phyloP scores from a whole-genome alignment of 30 jellyfish, hydroid and myxozoan species.

The Phacellophora camtschatica region DNA sequence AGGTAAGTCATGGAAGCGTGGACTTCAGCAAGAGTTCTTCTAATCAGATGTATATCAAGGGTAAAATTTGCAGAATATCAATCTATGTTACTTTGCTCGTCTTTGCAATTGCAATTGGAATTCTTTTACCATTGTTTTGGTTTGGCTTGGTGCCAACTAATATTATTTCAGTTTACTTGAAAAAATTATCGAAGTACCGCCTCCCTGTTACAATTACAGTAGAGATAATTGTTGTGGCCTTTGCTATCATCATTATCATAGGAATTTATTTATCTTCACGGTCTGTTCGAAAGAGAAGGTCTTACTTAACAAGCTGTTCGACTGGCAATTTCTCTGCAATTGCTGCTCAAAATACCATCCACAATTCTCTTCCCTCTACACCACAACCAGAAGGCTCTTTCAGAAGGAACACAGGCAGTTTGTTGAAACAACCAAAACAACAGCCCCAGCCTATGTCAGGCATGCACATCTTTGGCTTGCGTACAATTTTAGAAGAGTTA shows the following conservation, averaged over 20 bases:
- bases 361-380: not conserved
- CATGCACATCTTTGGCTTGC: conserved; percentile 22
- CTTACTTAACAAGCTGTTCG: conserved; percentile 36
- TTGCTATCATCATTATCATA: not conserved
- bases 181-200: conserved; percentile 14
- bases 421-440: not conserved
- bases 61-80: not conserved
- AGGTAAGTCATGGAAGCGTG: conserved; percentile 72
- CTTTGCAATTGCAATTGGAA: not conserved
- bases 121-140: conserved; percentile 64
- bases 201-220: conserved; percentile 31
- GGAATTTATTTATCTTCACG: not conserved
- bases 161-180: conserved; percentile 38
- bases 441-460: not conserved
- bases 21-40: conserved; percentile 64
- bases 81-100: not conserved
- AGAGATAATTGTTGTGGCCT: not conserved
- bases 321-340: not conserved
- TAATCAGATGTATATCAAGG: conserved; percentile 23
- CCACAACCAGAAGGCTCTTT: not conserved
- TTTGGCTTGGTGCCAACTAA: conserved; percentile 49
- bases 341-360: not conserved
- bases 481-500: conserved; percentile 37
- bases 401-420: not conserved
- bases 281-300: conserved; percentile 22